Base-by-base conservation (phyloP, 2,113 vertebrate species). In the Cheilinus undulatus region DNA sequence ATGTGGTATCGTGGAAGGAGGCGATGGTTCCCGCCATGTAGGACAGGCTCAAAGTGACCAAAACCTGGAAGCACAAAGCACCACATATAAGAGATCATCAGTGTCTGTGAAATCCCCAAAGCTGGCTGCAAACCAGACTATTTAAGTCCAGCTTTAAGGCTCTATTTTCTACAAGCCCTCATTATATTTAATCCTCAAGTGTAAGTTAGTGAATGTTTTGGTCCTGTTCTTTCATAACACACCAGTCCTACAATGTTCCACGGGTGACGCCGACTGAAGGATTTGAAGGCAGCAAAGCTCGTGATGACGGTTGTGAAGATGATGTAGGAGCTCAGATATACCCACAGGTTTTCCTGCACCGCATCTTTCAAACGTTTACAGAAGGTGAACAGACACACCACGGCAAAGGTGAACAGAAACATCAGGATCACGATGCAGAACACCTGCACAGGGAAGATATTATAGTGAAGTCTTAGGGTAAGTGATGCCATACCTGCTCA, bases 371-470 rank as follows among this genome's bases (percentile, higher is more conserved):
- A 77, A 43, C 78, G 0, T 11, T 40, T n/a, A 42, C 90, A 92
- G 84, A 93, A 94, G 60, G 92, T 94, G 89, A 94, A 94, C 36
- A 93, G 48, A 19, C 88, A 92, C 63, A 93, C 93, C 13, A 93
- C 75, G 0, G 76, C 80, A 82, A 93, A 94, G 52, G 93, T 94
- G 80, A 93, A 86, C 27, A 94, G 66, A 59, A 94, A 80, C 92
- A 93, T 92, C 19, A 94, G 38, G 0, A 87, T 92, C 68, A 94
- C 61, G 52, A 94, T 82, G 53, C 87, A 42, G 69, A 93, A 94
- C 65, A 94, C 93, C 93, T 93, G 82, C 34, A 50, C 1, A 13
- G 34, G 23, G n/a, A 61, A n/a, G n/a, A n/a, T n/a, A n/a, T n/a
- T n/a, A n/a, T n/a, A n/a, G n/a, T n/a, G n/a, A n/a, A n/a, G n/a